Base-by-base conservation (phyloP, 2,888 invertebrate genomes). In the Noctua janthe region DNA sequence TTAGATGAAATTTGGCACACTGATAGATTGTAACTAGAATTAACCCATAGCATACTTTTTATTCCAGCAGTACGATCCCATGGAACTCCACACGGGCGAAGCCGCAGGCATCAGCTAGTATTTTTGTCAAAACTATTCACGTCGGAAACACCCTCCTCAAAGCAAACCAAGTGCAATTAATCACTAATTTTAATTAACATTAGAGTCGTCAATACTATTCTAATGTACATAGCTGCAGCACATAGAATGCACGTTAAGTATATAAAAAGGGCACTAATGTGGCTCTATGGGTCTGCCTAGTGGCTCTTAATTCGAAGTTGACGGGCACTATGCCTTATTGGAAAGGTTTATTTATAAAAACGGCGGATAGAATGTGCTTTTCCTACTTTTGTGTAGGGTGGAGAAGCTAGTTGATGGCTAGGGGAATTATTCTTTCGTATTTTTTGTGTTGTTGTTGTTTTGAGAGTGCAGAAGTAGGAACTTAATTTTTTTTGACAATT, bases 291-390 rank as follows among this genome's bases (percentile, higher is more conserved):
- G 87, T 90, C 83, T 81, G 81, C 84, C 87, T 89, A 91, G 92
- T 90, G 91, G 89, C 91, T 91, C 91, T 92, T 93, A 92, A 93
- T 93, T 93, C 87, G 89, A 91, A 90, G 88, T 88, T 91, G 91
- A 91, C 90, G 88, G 91, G 89, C 87, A 82, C 72, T 83, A 87
- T 87, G 84, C 92, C 91, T 87, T 91, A 90, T 88, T 87, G 78
- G 89, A 85, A 56, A 73, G 54, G 77, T 89, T 86, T 85, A 85
- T 84, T 80, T 84, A 90, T 85, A 92, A 92, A 93, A 93, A 92
- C 82, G 8, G 2, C 75, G 71, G 85, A 87, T 83, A 90, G 87
- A 89, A 92, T 88, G 90, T 85, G 85, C 89, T 89, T 88, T 87
- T 88, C 88, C 83, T 79, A 86, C 87, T 80, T 87, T 87, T 78